Evolutionary conservation across 2,113 vertebrate genomes (phyloP), one percentile per base, ranked within the genome.

Genomic region (Sprattus sprattus): DNA sequence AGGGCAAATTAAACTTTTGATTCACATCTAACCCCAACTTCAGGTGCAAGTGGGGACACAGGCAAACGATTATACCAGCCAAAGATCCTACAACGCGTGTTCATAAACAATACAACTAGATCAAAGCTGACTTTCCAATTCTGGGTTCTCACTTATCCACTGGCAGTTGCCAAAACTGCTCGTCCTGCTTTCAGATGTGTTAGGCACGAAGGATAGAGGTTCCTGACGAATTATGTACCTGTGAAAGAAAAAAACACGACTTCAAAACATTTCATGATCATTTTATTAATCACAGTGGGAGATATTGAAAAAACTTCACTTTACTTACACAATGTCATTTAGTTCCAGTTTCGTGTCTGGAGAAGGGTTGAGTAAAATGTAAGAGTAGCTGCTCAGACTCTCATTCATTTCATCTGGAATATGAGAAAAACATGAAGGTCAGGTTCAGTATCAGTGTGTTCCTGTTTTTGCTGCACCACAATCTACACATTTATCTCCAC

Each of bases 341-440:
- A 95, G 93, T 92, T 96, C 95, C 88, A 96, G 93, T 45, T 92
- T 91, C 81, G 94, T 95, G 89, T 96, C 95, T 71, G 95, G 94
- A 84, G 95, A 93, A 5, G 95, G 95, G 90, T 96, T 96, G 93
- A 96, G 95, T 85, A 96, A 94, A 90, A 95, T 95, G 60, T 96
- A 96, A 15, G 95, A 96, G 82, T 95, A 89, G 81, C 94, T 94
- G 90, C 94, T 96, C 82, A 92, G 92, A 82, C 94, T 93, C 89
- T 95, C 94, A 80, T 93, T 95, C 93, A 94, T 94, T 81, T 94
- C 95, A 89, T 95, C 95, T 95, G 92, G 89, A 87, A 64, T 64
- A 50, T 45, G 6, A 86, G 32, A 82, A 10, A 80, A 71, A 64
- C 87, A 52, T 84, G 8, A 75, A 54, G 64, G 64, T 71, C 28